A percentile compares a stretch with the other conserved stretches of the same genome.
These are phyloP conservation scores for Dryobota labecula DNA, from an alignment of 2,888 invertebrate genomes.

Conservation along the genomic window DNA sequence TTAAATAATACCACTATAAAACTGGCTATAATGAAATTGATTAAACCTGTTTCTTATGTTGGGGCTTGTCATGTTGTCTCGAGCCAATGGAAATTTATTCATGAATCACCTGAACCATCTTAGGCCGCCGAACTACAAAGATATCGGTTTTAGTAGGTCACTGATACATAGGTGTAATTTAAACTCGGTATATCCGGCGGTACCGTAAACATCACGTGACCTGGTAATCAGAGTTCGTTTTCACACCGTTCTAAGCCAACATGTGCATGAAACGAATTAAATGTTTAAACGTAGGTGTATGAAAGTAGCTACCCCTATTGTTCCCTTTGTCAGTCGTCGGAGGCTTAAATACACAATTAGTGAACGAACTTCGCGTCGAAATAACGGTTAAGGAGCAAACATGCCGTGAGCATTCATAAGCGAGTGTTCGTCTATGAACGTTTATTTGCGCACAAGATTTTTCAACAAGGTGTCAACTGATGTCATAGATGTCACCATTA, in stretches of 20 bases:
- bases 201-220: conserved; percentile 6
- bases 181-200: conserved; percentile 12
- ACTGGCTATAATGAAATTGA: conserved; percentile 14
- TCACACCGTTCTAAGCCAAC: conserved; percentile 4
- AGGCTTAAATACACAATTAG: conserved; percentile 29
- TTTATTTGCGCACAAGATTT: neutral
- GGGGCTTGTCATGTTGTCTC: conserved; percentile 22
- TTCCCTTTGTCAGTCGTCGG: conserved; percentile 19
- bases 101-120: conserved; percentile 45
- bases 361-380: neutral
- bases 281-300: conserved; percentile 7
- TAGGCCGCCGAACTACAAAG: conserved; percentile 27
- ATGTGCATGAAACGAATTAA: conserved; percentile 13
- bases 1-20: neutral
- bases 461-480: neutral
- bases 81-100: conserved; percentile 47
- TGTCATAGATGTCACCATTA: too few relatives aligned
- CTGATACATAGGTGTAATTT: conserved; percentile 31
- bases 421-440: neutral
- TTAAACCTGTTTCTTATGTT: conserved; percentile 14
- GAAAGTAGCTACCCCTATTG: conserved; percentile 15
- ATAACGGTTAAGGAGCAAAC: conserved; percentile 6
- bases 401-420: neutral
- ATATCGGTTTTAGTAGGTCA: conserved; percentile 39
- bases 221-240: conserved; percentile 21